These are phyloP conservation scores for Heterocephalus glaber DNA, from an alignment of 2,113 vertebrate genomes.

Conservation along the genomic window DNA sequence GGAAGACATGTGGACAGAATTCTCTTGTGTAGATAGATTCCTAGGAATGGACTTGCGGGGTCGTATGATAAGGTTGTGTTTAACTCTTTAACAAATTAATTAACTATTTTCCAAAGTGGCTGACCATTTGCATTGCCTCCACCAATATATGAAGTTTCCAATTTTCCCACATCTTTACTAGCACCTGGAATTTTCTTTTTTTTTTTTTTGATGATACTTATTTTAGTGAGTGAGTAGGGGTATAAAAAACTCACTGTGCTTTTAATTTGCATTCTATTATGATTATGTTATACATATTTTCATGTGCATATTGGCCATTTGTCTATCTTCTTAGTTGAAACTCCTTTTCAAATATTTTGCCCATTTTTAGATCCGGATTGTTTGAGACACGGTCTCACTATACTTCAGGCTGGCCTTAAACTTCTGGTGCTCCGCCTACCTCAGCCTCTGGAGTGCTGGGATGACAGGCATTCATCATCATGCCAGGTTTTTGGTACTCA, in stretches of 20 bases:
- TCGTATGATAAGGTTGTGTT: neutral
- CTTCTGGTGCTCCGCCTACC: neutral
- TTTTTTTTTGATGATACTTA: neutral
- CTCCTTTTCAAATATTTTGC: neutral
- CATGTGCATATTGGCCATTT: neutral
- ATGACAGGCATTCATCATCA: neutral
- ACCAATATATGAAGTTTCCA: neutral
- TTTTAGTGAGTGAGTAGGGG: neutral
- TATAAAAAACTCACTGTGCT: neutral
- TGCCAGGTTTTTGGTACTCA: neutral
- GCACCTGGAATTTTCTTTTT: neutral
- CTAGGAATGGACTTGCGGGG: neutral
- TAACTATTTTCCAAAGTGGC: neutral
- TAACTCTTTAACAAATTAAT: neutral
- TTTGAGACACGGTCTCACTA: neutral
- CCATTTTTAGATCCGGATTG: neutral
- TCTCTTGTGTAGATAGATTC: neutral
- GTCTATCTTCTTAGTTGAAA: neutral
- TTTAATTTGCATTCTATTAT: neutral
- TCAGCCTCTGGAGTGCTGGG: neutral
- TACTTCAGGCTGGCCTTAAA: neutral
- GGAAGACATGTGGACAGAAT: neutral
- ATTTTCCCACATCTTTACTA: neutral
- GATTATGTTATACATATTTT: neutral
- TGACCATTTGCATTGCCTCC: neutral